phyloP scores from a whole-genome alignment of 2,113 vertebrate genomes.

The Todiramphus chloris region DNA sequence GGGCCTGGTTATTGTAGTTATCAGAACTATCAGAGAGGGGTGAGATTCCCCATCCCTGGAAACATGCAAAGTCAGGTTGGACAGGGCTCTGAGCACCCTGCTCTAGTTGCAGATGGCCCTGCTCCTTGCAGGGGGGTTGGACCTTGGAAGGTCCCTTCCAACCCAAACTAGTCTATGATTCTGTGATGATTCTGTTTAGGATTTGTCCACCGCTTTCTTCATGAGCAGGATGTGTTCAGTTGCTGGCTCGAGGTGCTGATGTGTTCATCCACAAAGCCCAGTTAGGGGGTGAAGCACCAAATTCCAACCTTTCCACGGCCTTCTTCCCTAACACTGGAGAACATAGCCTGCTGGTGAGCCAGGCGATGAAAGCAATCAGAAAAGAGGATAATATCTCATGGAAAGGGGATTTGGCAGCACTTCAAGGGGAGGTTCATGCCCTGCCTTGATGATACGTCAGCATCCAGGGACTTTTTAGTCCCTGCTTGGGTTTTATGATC shows the following conservation, averaged over 20 bases:
- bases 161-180: background rate
- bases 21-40: background rate
- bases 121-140: background rate
- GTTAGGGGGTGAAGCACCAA: background rate
- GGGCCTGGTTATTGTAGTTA: background rate
- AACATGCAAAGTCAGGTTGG: background rate
- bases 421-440: background rate
- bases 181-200: background rate
- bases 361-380: background rate
- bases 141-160: background rate
- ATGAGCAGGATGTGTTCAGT: background rate
- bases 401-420: background rate
- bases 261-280: background rate
- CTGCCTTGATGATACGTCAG: background rate
- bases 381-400: background rate
- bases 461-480: background rate
- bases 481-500: conserved; percentile 29
- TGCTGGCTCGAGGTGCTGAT: rapidly evolving
- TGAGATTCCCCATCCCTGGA: background rate
- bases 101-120: background rate
- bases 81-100: background rate
- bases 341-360: background rate
- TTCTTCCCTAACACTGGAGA: background rate
- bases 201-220: background rate
- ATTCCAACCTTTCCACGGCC: background rate